A percentile compares a stretch with the other conserved stretches of the same genome.
These are phyloP conservation scores for Heliconius ismenius DNA, from an alignment of 2,888 invertebrate species.

Conservation along the genomic window DNA sequence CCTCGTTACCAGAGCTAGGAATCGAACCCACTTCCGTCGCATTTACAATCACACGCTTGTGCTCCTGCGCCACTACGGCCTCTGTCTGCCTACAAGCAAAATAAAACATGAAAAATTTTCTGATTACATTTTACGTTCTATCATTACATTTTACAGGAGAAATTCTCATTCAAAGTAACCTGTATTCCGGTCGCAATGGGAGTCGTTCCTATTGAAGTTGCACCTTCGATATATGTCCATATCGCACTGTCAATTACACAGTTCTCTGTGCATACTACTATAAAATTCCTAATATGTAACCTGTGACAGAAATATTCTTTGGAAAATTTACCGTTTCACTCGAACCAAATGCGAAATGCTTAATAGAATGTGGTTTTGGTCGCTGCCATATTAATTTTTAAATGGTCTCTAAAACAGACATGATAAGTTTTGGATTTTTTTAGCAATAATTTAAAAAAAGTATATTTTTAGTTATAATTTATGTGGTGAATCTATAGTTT, in stretches of 20 bases:
- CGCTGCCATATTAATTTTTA: not conserved
- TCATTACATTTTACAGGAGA: constrained; percentile 2
- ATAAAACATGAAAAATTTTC: not conserved
- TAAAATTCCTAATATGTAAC: constrained; percentile 15
- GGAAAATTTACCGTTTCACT: constrained; percentile 2
- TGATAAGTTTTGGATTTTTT: too few relatives aligned
- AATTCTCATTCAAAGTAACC: constrained; percentile 15
- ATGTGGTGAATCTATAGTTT: too few relatives aligned
- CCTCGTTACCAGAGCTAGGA: too few relatives aligned
- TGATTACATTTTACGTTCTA: not conserved
- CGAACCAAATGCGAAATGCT: not conserved
- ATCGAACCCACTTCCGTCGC: too few relatives aligned
- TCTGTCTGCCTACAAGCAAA: too few relatives aligned
- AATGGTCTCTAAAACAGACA: too few relatives aligned
- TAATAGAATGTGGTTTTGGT: not conserved
- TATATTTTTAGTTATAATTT: too few relatives aligned
- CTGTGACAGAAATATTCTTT: constrained; percentile 8
- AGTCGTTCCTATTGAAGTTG: constrained; percentile 14
- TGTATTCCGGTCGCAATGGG: constrained; percentile 11
- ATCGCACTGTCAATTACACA: constrained; percentile 22
- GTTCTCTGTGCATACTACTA: constrained; percentile 10
- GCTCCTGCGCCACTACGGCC: too few relatives aligned
- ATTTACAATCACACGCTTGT: too few relatives aligned
- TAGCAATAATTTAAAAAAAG: too few relatives aligned
- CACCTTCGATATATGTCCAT: constrained; percentile 18